Percentiles rank a stretch among this genome's conserved stretches.
phyloP scores from a whole-genome alignment of 2,113 vertebrate species.

The Microcebus lehilahytsara region DNA sequence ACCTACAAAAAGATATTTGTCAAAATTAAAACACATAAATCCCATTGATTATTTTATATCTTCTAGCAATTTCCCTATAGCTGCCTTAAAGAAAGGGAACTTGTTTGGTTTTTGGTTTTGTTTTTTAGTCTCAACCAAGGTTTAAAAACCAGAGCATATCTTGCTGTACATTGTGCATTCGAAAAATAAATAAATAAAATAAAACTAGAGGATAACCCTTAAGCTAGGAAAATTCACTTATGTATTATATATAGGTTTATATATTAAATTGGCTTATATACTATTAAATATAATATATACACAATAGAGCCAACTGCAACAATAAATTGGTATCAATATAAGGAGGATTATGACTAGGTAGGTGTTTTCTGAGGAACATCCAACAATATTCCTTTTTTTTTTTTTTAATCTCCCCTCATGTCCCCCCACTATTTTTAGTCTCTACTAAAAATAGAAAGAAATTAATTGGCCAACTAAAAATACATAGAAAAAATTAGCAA shows the following conservation, averaged over 20 bases:
- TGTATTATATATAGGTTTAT: too few species aligned
- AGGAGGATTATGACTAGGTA: not conserved
- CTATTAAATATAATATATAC: too few species aligned
- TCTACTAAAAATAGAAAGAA: too few species aligned
- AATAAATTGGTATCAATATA: not conserved
- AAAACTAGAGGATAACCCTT: slow-evolving; percentile 27
- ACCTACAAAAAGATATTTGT: not conserved
- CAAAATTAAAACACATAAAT: slow-evolving; percentile 30
- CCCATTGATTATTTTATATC: slow-evolving; percentile 43
- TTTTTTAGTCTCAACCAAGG: slow-evolving; percentile 52
- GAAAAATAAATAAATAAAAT: not conserved
- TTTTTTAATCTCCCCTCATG: too few species aligned
- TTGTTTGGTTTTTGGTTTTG: not conserved
- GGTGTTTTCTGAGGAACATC: not conserved
- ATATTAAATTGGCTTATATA: too few species aligned
- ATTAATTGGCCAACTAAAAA: too few species aligned
- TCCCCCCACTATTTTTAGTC: too few species aligned
- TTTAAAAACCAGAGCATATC: slow-evolving; percentile 24
- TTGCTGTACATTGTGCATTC: too few species aligned
- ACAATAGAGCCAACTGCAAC: too few species aligned
- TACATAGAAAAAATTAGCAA: too few species aligned
- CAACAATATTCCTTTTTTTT: not conserved
- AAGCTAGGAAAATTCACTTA: not conserved
- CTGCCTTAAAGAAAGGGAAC: slow-evolving; percentile 28
- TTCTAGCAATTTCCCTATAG: slow-evolving; percentile 35